phyloP scores from a whole-genome alignment of 2,113 vertebrate genomes.

The Nanger granti region DNA sequence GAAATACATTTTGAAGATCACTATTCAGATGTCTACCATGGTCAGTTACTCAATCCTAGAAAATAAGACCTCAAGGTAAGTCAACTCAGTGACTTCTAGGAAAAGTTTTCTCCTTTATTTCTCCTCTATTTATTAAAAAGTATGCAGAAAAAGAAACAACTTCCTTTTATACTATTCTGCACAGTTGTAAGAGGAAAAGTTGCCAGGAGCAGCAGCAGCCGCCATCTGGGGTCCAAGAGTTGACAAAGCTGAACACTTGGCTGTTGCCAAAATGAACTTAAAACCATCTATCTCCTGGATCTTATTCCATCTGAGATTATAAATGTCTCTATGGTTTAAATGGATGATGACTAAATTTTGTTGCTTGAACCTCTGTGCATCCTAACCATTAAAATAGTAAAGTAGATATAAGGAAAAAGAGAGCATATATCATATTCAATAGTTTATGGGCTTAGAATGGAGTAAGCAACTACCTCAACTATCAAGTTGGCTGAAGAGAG shows the following conservation, averaged over 20 bases:
- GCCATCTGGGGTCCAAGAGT: neutral
- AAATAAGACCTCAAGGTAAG: neutral
- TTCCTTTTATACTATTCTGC: neutral
- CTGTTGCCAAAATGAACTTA: neutral
- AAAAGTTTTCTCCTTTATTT: neutral
- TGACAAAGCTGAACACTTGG: neutral
- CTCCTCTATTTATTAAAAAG: neutral
- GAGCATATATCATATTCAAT: neutral
- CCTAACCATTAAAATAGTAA: neutral
- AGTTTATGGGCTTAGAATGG: neutral
- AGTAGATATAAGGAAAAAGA: neutral
- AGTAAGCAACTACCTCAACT: neutral
- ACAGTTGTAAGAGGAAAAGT: neutral
- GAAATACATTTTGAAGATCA: neutral
- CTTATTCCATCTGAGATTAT: neutral
- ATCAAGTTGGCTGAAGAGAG: neutral
- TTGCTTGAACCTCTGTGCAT: neutral
- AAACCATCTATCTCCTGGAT: neutral
- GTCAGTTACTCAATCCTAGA: neutral
- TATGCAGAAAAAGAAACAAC: neutral
- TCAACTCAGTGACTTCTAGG: neutral
- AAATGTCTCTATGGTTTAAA: neutral
- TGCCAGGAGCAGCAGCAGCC: neutral
- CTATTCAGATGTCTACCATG: neutral
- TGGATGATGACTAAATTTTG: neutral